Base-by-base conservation (phyloP, 2,888 invertebrate species). In the Limnephilus marmoratus region DNA sequence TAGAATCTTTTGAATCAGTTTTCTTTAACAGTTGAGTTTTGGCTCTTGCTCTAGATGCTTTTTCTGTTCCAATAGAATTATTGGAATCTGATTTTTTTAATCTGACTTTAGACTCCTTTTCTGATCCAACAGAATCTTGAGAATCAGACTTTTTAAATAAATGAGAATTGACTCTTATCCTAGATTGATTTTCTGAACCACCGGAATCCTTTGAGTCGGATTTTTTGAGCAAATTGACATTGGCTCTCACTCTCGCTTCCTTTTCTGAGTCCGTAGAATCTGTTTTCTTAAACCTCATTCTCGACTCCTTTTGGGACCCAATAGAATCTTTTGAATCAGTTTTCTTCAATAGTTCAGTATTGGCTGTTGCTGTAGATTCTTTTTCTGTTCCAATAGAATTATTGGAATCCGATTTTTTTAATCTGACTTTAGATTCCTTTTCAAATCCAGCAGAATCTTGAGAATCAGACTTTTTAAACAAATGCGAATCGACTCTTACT, bases 1-100 rank as follows among this genome's bases (percentile, higher is more conserved):
- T 18, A 15, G 18, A 83, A 83, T 41, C 37, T 34, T 83, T 83
- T 83, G 83, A 83, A 83, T 83, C 83, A 37, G 34, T 68, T 68
- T 68, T 68, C 9, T 68, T 68, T 9, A 68, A 68, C 68, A 68
- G 24, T 24, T 68, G 24, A n/a, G 68, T 68, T 24, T 68, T 68
- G 68, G 68, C 24, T 68, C 24, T 68, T 68, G 68, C 68, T 68
- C 24, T 68, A 9, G 24, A 24, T 68, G 1, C 24, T n/a, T 68
- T 68, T 68, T 68, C 68, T 24, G 68, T 68, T n/a, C 68, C 68
- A 68, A n/a, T 68, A n/a, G 68, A 68, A 68, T 68, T 68, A 24
- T 68, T 68, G 7, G 85, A 45, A 24, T 34, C n/a, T 11, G 34
- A 31, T 45, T 85, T 85, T 85, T 85, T 41, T 24, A 41, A 37